Evolutionary conservation across 2,113 vertebrate species (phyloP), one percentile per base, ranked within the genome.

Genomic region (Pseudorectes ferrugineus): DNA sequence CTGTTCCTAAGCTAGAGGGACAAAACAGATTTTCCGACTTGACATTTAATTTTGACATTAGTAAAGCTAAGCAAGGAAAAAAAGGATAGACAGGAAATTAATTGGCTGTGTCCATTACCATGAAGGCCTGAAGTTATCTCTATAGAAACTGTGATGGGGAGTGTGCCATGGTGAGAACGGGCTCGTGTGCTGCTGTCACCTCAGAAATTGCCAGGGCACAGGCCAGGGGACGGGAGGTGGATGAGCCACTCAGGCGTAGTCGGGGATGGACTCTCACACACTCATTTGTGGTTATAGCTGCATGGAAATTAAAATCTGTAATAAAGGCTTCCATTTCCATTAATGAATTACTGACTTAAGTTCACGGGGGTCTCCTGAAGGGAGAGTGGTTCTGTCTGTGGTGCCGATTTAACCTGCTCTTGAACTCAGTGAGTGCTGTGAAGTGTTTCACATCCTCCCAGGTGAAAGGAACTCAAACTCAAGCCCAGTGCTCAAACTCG

Each of bases 31-130:
- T 92, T 89, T 94, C 71, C 86, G 79, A 22, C 87, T 86, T 90
- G 96, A 96, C 93, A 95, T 97, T 96, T 94, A 86, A 84, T 94
- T 91, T 91, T 74, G 85, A 78, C 63, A 43, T 85, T 82, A 89
- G 80, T 29, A 74, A 93, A 95, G 38, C 42, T 83, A 86, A 36
- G 61, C 78, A 36, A 80, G 68, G 87, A 65, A 46, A 36, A 35
- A 95, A 96, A 94, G 67, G 79, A 92, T 13, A 87, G 87, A 73
- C 78, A 92, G 89, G 75, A 73, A 95, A 87, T 95, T 96, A 97
- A 95, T 96, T 96, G 95, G 79, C 89, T 71, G 76, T 93, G 95
- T 92, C 94, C 94, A 92, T 96, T 96, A 67, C 73, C 72, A 77
- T 12, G 48, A 72, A 82, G 85, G 10, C 58, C 80, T 85, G 93